Base-by-base conservation (phyloP, 1,140 invertebrate genomes). In the Drosophila parabipectinata region DNA sequence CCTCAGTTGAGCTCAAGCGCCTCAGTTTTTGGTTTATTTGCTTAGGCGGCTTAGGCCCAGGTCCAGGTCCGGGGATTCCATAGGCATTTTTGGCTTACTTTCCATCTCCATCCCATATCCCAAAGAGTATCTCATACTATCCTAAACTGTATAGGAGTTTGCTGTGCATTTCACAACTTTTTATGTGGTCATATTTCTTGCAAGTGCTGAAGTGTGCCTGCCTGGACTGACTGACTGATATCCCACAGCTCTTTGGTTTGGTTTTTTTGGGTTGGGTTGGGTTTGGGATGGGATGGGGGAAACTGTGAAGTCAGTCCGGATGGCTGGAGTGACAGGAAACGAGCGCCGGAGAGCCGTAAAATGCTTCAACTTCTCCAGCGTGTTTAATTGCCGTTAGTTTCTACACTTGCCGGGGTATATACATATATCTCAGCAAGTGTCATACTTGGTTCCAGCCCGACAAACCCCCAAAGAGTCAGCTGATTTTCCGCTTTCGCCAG, bases 171-270 rank as follows among this genome's bases (percentile, higher is more conserved):
- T 84, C 59, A 72, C 67, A 62, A 66, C 67, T 73, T 85, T 84
- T 85, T 84, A 84, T 84, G 81, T 80, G 72, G 68, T 59, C 74
- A 78, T 85, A 85, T 85, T 78, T 85, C 67, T 85, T 77, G 61
- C 80, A 78, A 85, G 69, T 85, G 77, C 68, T 78, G 73, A 85
- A 74, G 79, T 74, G 72, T 77, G 78, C 68, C 61, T 60, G 60
- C 64, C 79, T 59, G 61, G 60, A 69, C 79, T 59, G 61, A 48
- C 60, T 62, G 63, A 77, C 79, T 62, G 61, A 48, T 56, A 54
- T 52, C 39, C 44, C 26, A 7, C 26, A 28, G 26, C 26, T 28
- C 26, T n/a, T 37, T 3, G 34, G 34, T 37, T 12, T 37, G 34
- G 32, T 34, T 34, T 6, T 30, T 30, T 21, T 21, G 21, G 21